Base-by-base conservation (phyloP, 2,888 invertebrate genomes). In the Caenorhabditis doughertyi region DNA sequence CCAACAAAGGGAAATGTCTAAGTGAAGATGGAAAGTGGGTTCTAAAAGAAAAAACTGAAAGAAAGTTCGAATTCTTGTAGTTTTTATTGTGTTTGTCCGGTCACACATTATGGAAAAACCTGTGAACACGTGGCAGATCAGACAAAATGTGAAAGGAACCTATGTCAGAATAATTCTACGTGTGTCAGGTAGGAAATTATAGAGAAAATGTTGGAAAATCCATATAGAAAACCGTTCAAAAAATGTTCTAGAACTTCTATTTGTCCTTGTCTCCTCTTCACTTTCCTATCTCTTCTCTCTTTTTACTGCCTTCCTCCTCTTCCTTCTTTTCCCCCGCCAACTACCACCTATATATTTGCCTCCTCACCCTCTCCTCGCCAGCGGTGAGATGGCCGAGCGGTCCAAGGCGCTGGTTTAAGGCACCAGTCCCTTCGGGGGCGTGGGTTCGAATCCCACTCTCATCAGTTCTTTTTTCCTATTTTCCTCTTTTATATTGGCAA, bases 341-440 rank as follows among this genome's bases (percentile, higher is more conserved):
- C 39, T 39, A 9, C 39, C 39, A 3, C 39, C 39, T 39, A 13
- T 13, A 39, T 39, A 11, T 39, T 13, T 9, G 39, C 39, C 39
- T 39, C 39, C 11, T 2, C 7, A 5, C 9, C 2, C 39, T 3
- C 3, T 9, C 11, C 3, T 21, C 21, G n/a, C 18, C 71, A 35
- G 32, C 29, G 72, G 81, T 62, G 87, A 88, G 88, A 88, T 95
- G 95, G 95, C 95, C 95, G 95, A 95, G 95, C 95, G 95, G 95
- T 95, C 95, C 95, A 95, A 95, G 95, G 95, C 95, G 95, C 95
- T 95, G 95, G 95, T 95, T 95, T 95, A 95, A 95, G 95, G 95
- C 95, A 87, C 89, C 88, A 95, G 95, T 95, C 95, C 95, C 95
- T 94, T 95, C 95, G 95, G 92, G 90, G 95, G 95, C 95, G 95